A percentile compares a stretch with the other conserved stretches of the same genome.
Evolutionary conservation across 2,888 invertebrate genomes (phyloP).

Genomic region (Meteorus cinctellus): DNA sequence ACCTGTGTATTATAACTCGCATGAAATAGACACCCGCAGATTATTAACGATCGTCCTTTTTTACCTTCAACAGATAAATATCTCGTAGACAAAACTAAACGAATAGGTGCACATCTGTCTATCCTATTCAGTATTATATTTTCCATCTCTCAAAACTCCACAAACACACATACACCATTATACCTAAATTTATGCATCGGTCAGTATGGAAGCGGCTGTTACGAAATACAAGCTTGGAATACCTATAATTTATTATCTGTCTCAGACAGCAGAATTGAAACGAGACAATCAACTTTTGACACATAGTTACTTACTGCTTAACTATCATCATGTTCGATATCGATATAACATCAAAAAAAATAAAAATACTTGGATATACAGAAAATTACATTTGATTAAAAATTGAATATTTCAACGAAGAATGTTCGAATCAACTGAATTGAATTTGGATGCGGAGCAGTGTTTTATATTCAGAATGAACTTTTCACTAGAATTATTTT

Average conservation of each 20-base stretch:
- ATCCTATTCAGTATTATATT: conserved; percentile 6
- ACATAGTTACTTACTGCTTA: conserved; percentile 32
- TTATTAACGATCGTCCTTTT: conserved; percentile 34
- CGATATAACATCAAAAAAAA: background rate
- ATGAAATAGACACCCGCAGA: conserved; percentile 24
- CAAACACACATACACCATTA: background rate
- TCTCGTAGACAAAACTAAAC: conserved; percentile 19
- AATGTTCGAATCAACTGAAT: too few relatives aligned
- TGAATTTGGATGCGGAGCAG: too few relatives aligned
- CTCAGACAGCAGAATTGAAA: conserved; percentile 14
- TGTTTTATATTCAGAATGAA: too few relatives aligned
- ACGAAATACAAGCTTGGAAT: conserved; percentile 15
- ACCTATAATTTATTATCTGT: conserved; percentile 35
- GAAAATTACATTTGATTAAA: too few relatives aligned
- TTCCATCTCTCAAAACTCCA: conserved; percentile 11
- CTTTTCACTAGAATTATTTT: too few relatives aligned
- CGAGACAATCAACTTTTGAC: conserved; percentile 39
- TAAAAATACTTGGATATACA: too few relatives aligned
- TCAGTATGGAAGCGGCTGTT: background rate
- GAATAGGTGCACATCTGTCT: background rate
- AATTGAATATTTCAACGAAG: too few relatives aligned
- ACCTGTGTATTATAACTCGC: background rate
- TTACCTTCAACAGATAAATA: conserved; percentile 6
- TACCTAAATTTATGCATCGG: too few relatives aligned
- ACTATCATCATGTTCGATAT: background rate